A percentile compares a stretch with the other conserved stretches of the same genome.
These are phyloP conservation scores for Gopherus flavomarginatus DNA, from an alignment of 2,113 vertebrate genomes.

Conservation along the genomic window DNA sequence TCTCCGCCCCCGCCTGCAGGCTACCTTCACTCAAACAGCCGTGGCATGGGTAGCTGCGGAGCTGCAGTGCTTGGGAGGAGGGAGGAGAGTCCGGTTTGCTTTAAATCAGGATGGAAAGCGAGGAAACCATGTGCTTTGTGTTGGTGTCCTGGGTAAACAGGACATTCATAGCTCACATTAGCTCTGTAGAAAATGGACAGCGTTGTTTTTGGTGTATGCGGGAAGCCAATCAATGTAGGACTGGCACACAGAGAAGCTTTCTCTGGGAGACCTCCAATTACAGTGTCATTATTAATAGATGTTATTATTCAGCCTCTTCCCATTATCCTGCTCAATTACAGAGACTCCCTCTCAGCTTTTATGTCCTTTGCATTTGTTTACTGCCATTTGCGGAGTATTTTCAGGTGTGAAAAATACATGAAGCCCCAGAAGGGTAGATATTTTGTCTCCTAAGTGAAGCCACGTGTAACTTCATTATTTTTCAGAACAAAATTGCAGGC, in stretches of 20 bases:
- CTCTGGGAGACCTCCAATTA: constrained; percentile 67
- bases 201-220: constrained; percentile 21
- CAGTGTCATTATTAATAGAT: constrained; percentile 60
- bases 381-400: not conserved
- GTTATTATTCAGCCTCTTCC: constrained; percentile 41
- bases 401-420: not conserved
- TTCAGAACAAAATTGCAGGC: constrained; percentile 66
- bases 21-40: not conserved
- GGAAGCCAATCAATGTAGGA: constrained; percentile 36
- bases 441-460: constrained; percentile 34
- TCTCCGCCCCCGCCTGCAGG: no score
- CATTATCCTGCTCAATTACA: constrained; percentile 52
- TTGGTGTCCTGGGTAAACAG: constrained; percentile 39
- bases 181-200: constrained; percentile 33
- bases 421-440: not conserved
- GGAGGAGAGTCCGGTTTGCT: not conserved
- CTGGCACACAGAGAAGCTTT: constrained; percentile 17
- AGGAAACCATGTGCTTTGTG: not conserved
- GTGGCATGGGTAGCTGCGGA: not conserved
- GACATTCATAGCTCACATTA: not conserved
- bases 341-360: constrained; percentile 23
- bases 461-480: constrained; percentile 45
- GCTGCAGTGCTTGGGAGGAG: not conserved
- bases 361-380: constrained; percentile 37
- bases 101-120: not conserved